Base-by-base conservation (phyloP, 2,888 invertebrate genomes). In the Helleia helle region DNA sequence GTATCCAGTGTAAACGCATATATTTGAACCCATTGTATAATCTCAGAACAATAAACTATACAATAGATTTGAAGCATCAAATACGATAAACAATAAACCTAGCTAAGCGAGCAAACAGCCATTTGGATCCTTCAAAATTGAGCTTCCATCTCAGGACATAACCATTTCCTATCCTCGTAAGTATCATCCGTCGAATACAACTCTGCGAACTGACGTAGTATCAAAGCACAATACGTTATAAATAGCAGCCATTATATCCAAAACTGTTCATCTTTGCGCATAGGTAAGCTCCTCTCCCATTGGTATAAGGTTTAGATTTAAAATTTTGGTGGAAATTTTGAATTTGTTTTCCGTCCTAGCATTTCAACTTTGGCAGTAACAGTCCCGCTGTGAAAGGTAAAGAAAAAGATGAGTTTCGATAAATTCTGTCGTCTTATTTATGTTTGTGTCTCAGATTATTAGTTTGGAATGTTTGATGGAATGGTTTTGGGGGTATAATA, bases 171-270 rank as follows among this genome's bases (percentile, higher is more conserved):
- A 45, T 46, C 51, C 51, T 41, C 43, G 40, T 42, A 42, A 43
- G 30, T 40, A 40, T 40, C 67, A 74, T 75, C 66, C 66, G 65
- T 73, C 59, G 56, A 54, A 65, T 54, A 58, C 77, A 71, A 72
- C 56, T 59, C 69, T 65, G 64, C 65, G 52, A 61, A 65, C 63
- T 70, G 71, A 77, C 75, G 63, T 66, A 61, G 75, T 74, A 83
- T 84, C 83, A 81, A 79, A 81, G 73, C 70, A 84, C 83, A 84
- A 84, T 83, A 79, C 77, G 69, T 79, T 80, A 81, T 80, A 72
- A 74, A 84, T 81, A 62, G 70, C 64, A 54, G 59, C 62, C 74
- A 74, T 76, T 76, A 75, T 57, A 54, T 47, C 52, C 4, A 14
- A 14, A 15, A 39, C 17, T 13, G 11, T 18, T 15, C 30, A 42